These are phyloP conservation scores for Hermodice carunculata DNA, from an alignment of 2,888 invertebrate genomes.

Conservation along the genomic window DNA sequence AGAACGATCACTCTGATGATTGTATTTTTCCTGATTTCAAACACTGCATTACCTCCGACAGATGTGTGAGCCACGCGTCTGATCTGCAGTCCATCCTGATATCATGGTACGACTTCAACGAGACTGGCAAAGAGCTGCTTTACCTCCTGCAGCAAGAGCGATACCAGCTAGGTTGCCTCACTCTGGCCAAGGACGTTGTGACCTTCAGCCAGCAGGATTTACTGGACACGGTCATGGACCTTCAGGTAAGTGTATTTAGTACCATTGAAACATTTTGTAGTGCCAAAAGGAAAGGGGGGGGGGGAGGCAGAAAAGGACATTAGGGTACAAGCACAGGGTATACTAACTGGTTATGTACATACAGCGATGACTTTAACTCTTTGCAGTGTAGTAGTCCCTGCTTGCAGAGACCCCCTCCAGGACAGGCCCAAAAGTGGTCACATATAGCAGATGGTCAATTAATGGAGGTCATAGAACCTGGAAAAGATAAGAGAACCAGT, in stretches of 20 bases:
- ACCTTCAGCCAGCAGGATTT: conserved; percentile 38
- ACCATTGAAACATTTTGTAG: neutral
- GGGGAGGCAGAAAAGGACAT: neutral
- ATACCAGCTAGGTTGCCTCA: conserved; percentile 73
- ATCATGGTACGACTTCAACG: conserved; percentile 56
- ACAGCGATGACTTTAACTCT: too few relatives aligned
- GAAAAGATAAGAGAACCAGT: too few relatives aligned
- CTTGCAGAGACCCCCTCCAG: too few relatives aligned
- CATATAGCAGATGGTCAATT: too few relatives aligned
- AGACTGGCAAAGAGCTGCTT: conserved; percentile 50
- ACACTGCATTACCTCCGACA: too few relatives aligned
- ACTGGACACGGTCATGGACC: conserved; percentile 45
- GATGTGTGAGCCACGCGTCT: conserved; percentile 19
- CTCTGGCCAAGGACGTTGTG: conserved; percentile 45
- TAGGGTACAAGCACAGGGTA: too few relatives aligned
- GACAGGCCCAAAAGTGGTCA: too few relatives aligned
- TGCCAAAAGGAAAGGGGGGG: neutral
- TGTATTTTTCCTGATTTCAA: too few relatives aligned
- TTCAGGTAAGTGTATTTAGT: conserved; percentile 17
- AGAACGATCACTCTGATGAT: too few relatives aligned
- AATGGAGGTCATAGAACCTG: too few relatives aligned
- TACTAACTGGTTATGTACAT: too few relatives aligned
- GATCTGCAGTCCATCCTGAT: conserved; percentile 44
- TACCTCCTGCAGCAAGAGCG: conserved; percentile 71
- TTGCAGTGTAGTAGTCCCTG: too few relatives aligned